Conservation (phyloP, 2,113 vertebrate species). For the Epinephelus fuscoguttatus region DNA sequence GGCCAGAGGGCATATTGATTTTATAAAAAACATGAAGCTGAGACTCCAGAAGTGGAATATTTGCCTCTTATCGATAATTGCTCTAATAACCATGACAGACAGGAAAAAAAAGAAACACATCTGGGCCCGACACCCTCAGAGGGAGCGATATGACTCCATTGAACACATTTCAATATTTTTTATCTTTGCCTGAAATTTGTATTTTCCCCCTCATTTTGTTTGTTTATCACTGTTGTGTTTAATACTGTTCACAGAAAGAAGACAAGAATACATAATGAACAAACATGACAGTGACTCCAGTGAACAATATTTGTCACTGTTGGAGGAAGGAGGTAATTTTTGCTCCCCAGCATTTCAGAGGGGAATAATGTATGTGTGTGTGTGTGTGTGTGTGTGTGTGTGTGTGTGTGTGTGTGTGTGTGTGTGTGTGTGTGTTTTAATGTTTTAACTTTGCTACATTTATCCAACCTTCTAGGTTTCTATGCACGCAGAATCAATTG, state of each 20-base stretch:
- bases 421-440: no score
- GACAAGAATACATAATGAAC: not conserved
- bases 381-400: no score
- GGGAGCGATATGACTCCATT: not conserved
- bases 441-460: not conserved
- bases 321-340: not conserved
- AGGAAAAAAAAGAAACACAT: slow-evolving; percentile 42
- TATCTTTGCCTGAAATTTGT: not conserved
- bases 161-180: slow-evolving; percentile 5
- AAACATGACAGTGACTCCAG: not conserved
- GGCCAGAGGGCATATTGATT: slow-evolving; percentile 81
- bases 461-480: not conserved
- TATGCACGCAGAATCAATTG: not conserved
- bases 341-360: not conserved
- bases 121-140: slow-evolving; percentile 41
- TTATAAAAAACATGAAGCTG: slow-evolving; percentile 76
- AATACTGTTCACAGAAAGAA: not conserved
- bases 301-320: not conserved
- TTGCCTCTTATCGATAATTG: slow-evolving; percentile 84
- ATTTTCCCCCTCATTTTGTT: not conserved
- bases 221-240: not conserved
- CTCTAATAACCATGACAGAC: slow-evolving; percentile 84
- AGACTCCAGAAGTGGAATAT: slow-evolving; percentile 78
- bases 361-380: no score
- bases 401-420: no score